Evolutionary conservation across 2,113 vertebrate genomes (phyloP).

Genomic region (Eudyptes chrysolophus): DNA sequence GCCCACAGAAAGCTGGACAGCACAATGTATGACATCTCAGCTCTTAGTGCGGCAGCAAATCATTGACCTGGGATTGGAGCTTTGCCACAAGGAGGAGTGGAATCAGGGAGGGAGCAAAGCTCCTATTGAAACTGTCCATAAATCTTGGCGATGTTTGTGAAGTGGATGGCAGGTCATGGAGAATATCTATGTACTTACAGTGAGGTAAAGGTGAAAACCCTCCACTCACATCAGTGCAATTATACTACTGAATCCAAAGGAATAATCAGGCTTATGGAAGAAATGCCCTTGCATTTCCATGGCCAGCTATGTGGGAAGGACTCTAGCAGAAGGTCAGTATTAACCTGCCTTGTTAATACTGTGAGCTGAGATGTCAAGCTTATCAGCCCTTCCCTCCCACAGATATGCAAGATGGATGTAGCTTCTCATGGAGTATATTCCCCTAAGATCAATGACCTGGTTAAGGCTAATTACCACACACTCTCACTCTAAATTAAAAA

Average conservation of each 20-base stretch:
- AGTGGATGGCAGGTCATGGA: neutral
- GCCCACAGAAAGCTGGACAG: neutral
- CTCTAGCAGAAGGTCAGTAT: neutral
- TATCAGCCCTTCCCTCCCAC: neutral
- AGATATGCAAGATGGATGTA: slow-evolving; percentile 45
- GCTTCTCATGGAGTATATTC: slow-evolving; percentile 4
- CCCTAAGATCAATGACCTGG: slow-evolving; percentile 59
- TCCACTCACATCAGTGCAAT: neutral
- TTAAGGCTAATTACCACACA: slow-evolving; percentile 61
- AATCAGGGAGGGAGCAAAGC: neutral
- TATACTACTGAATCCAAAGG: neutral
- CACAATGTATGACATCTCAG: neutral
- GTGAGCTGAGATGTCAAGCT: neutral
- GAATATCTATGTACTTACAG: neutral
- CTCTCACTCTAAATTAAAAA: slow-evolving; percentile 66
- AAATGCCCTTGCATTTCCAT: neutral
- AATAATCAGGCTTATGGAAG: neutral
- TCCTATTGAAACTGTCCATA: neutral
- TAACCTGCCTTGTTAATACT: slow-evolving; percentile 28
- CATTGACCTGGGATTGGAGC: neutral
- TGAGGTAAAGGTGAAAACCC: neutral
- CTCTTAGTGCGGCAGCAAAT: neutral
- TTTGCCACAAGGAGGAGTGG: neutral
- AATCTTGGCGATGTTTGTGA: neutral
- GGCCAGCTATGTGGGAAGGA: neutral